These are phyloP conservation scores for Ochotona princeps DNA, from an alignment of 2,113 vertebrate genomes.

Conservation along the genomic window DNA sequence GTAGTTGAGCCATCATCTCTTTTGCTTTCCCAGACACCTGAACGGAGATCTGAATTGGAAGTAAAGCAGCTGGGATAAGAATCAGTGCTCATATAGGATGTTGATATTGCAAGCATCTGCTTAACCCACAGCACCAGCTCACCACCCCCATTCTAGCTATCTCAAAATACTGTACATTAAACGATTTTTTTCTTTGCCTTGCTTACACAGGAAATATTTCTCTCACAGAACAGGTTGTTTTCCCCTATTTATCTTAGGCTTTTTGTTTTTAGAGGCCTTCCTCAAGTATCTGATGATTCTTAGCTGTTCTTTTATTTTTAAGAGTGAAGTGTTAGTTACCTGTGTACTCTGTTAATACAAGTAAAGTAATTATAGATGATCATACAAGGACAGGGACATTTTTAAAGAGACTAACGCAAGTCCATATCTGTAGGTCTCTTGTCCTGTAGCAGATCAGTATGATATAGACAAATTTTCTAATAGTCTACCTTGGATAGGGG, in stretches of 20 bases:
- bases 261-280: conserved; percentile 38
- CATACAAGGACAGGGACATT: conserved; percentile 32
- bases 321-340: background rate
- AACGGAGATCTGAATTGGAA: no score
- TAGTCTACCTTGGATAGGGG: background rate
- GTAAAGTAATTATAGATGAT: conserved; percentile 29
- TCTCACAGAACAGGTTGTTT: background rate
- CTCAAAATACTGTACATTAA: conserved; percentile 20
- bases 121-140: no score
- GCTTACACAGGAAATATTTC: background rate
- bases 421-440: conserved; percentile 36
- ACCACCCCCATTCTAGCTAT: background rate
- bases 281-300: background rate
- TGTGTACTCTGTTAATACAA: background rate
- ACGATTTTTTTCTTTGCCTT: background rate
- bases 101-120: no score
- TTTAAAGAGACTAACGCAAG: background rate
- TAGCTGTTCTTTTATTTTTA: conserved; percentile 37
- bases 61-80: no score
- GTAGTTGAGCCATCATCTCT: no score
- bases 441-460: conserved; percentile 40
- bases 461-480: conserved; percentile 19
- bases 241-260: background rate
- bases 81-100: no score
- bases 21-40: no score